Evolutionary conservation across 1,140 invertebrate genomes (phyloP), one percentile per base, ranked within the genome.

Genomic region (Leucophenga varia): DNA sequence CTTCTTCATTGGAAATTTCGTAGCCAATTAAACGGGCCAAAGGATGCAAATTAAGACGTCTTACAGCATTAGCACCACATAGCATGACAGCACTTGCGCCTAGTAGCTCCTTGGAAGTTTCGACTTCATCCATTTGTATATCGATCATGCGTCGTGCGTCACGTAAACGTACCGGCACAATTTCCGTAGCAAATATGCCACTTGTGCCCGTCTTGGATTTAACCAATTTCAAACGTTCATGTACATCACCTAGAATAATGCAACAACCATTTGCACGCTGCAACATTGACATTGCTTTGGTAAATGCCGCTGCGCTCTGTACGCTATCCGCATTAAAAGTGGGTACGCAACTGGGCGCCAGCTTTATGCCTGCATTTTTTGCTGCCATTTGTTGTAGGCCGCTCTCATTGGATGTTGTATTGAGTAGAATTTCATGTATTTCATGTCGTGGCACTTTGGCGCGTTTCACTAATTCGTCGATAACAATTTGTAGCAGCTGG

Each of bases 71-170:
- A 19, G 79, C 78, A 35, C 88, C 92, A 70, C 90, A 90, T 39
- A 99, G 74, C 20, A 98, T 81, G 34, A 95, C 76, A 17, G 95
- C 95, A 36, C 93, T 90, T 21, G 93, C 96, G 37, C 95, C 96
- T n/a, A n/a, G n/a, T n/a, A 79, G 98, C 95, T 76, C 95, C 97
- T 45, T 14, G 10, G 2, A 34, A 18, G 12, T 12, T 32, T 30
- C 4, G 12, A 18, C 5, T 21, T 18, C 3, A 19, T 8, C 8
- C n/a, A n/a, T n/a, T n/a, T 14, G 6, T 14, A 28, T 31, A 30
- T 36, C 18, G 5, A 18, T 18, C 18, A 32, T n/a, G n/a, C 35
- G 25, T 21, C 32, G 31, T 22, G 10, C 30, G 17, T 31, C 20
- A 17, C 19, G 16, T n/a, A n/a, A n/a, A n/a, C n/a, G n/a, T n/a